Evolutionary conservation across 2,113 vertebrate species (phyloP), one percentile per base, ranked within the genome.

Genomic region (Xenopus borealis): DNA sequence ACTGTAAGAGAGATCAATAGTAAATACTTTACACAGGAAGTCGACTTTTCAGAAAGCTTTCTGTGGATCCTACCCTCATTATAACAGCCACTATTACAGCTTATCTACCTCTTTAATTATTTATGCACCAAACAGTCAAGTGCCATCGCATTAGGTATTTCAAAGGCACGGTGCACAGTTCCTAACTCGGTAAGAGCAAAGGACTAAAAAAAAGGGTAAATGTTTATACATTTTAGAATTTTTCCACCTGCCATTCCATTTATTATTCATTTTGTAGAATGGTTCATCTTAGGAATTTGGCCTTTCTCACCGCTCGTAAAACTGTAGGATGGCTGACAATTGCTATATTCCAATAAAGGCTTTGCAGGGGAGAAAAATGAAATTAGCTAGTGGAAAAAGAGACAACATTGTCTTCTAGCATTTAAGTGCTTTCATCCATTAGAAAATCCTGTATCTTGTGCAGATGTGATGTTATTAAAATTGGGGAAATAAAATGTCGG

Each of bases 11-110:
- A 87, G 86, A 92, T 93, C 90, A 86, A 91, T 91, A 93, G 86
- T 85, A 89, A 90, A 91, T 90, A 86, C 87, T 85, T 89, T 88
- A 86, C 81, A 81, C 85, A 91, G 91, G 89, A 92, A 92, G 84
- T 73, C 81, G 82, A 83, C 82, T 89, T 88, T 87, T 85, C 89
- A 82, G 89, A 89, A 88, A 84, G 86, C 84, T 86, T 87, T 87
- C 82, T 90, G 86, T 81, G 75, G 84, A 83, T 83, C 83, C 80
- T 80, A 83, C 74, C 80, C 82, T 88, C 88, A 83, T 89, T 91
- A 90, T 86, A 81, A 75, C 67, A 80, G 81, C 62, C 80, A 82
- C 87, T 88, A 83, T 85, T 85, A 85, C 78, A 19, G 82, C 82
- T 85, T 82, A 83, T 87, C 81, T 89, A 69, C 80, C 81, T 89